Evolutionary conservation across 1,140 invertebrate species (phyloP).

Genomic region (Hestina assimilis): DNA sequence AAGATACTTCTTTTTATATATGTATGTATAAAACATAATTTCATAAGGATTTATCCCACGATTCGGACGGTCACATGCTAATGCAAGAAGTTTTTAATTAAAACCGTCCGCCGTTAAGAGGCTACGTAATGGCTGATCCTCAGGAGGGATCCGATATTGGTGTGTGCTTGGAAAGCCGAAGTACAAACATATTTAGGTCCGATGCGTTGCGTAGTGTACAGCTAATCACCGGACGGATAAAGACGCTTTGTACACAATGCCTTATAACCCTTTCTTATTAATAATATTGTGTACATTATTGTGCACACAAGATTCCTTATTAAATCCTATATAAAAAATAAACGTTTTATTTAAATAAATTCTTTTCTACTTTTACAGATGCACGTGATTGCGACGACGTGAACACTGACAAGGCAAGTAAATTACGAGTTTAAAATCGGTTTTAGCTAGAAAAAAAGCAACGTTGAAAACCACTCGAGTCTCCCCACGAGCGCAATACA

Average conservation of each 20-base stretch:
- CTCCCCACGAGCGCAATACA: constrained; percentile 55
- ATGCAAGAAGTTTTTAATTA: constrained; percentile 79
- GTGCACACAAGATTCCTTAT: background rate
- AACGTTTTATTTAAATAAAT: background rate
- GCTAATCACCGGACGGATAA: constrained; percentile 64
- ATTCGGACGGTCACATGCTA: constrained; percentile 68
- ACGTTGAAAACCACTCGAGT: constrained; percentile 43
- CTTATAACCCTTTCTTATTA: constrained; percentile 65
- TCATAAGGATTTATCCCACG: constrained; percentile 47
- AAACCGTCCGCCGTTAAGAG: constrained; percentile 74
- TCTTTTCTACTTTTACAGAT: constrained; percentile 54
- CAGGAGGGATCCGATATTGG: constrained; percentile 69
- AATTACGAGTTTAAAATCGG: constrained; percentile 42
- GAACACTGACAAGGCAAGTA: constrained; percentile 60
- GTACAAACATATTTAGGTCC: constrained; percentile 77
- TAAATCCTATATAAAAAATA: background rate
- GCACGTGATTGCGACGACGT: constrained; percentile 55
- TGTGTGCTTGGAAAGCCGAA: constrained; percentile 62
- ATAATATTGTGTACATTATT: constrained; percentile 32
- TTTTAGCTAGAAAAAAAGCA: constrained; percentile 47
- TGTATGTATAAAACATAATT: constrained; percentile 2
- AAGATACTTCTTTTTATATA: no score
- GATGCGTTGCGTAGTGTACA: constrained; percentile 54
- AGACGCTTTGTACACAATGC: constrained; percentile 50
- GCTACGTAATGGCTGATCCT: constrained; percentile 72